Evolutionary conservation across 2,888 invertebrate genomes (phyloP).

Genomic region (Hirudinaria manillensis): DNA sequence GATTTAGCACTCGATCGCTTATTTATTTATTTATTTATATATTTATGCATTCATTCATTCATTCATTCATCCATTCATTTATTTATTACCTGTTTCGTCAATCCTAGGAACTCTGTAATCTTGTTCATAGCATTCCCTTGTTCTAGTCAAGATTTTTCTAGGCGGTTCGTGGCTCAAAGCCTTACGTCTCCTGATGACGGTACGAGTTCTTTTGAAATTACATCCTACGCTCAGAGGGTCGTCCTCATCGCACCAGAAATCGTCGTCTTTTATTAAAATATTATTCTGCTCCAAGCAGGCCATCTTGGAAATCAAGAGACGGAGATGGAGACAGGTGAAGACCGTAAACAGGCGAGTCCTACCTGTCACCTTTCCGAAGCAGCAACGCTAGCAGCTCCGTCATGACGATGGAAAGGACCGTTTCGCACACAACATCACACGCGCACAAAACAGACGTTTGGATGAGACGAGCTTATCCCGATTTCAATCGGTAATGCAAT

Average conservation of each 20-base stretch:
- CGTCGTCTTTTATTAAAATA: not conserved
- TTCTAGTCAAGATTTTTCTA: not conserved
- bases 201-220: slow-evolving; percentile 4
- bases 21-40: no score
- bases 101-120: not conserved
- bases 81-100: not conserved
- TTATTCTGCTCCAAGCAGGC: not conserved
- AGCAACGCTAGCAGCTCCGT: no score
- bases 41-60: no score
- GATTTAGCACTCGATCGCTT: not conserved
- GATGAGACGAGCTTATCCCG: not conserved
- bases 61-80: no score
- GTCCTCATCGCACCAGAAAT: not conserved
- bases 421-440: no score
- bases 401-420: no score
- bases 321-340: not conserved
- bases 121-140: not conserved
- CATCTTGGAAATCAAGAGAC: not conserved
- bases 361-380: no score
- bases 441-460: no score
- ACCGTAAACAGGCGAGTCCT: no score
- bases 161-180: not conserved
- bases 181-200: slow-evolving; percentile 8
- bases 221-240: not conserved
- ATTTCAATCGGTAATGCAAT: not conserved